These are phyloP conservation scores for Rhopalosiphum nymphaeae DNA, from an alignment of 2,888 invertebrate species.

Conservation along the genomic window DNA sequence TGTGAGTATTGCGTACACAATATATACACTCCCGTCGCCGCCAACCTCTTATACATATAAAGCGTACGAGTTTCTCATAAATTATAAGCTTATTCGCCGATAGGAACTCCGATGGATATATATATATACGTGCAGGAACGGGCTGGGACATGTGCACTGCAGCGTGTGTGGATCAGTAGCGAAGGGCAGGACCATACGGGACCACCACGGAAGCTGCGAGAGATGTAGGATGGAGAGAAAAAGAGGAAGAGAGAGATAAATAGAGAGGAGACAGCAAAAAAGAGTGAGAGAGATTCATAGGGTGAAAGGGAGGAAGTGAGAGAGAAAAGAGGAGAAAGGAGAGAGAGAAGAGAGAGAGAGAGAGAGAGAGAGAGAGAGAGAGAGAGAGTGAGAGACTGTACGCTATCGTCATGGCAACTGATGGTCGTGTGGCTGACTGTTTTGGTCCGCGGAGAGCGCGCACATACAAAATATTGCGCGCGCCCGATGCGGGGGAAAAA, in stretches of 20 bases:
- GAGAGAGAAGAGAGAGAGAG: background rate
- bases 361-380: background rate
- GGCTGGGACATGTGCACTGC: background rate
- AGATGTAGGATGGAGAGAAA: background rate
- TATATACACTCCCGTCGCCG: background rate
- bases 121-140: background rate
- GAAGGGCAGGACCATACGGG: conserved; percentile 21
- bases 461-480: conserved; percentile 18
- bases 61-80: conserved; percentile 60
- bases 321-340: background rate
- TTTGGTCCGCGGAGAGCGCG: conserved; percentile 42
- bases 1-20: background rate
- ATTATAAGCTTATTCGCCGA: conserved; percentile 62
- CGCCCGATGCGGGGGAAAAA: conserved; percentile 18
- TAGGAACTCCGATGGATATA: conserved; percentile 26
- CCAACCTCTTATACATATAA: conserved; percentile 22
- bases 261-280: background rate
- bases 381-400: background rate
- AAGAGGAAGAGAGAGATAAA: background rate
- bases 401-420: conserved; percentile 52
- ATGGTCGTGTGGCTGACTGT: conserved; percentile 15
- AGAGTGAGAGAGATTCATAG: background rate
- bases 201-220: background rate
- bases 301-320: background rate
- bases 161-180: conserved; percentile 21